These are phyloP conservation scores for Electrophaes corylata DNA, from an alignment of 2,888 invertebrate genomes.

Conservation along the genomic window DNA sequence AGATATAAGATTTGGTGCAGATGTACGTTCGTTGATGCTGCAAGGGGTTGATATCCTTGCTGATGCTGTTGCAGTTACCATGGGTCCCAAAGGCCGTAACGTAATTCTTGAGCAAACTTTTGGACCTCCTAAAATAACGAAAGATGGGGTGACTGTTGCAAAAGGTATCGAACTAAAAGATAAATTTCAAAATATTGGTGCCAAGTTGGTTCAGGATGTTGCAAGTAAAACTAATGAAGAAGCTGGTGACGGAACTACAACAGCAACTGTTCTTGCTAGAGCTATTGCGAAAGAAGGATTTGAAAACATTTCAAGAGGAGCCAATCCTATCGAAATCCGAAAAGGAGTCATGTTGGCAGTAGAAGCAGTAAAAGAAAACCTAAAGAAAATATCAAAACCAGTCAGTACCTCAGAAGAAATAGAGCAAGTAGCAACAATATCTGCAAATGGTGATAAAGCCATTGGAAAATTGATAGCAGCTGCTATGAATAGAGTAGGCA, in stretches of 20 bases:
- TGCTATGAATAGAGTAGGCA: constrained; percentile 98
- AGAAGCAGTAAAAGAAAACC: constrained; percentile 91
- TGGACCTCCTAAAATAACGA: constrained; percentile 99
- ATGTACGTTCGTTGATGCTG: constrained; percentile 97
- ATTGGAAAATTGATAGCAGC: constrained; percentile 97
- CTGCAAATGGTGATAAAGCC: constrained; percentile 96
- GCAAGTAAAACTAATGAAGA: constrained; percentile 99
- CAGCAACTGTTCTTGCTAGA: constrained; percentile 98
- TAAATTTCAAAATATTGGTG: constrained; percentile 99
- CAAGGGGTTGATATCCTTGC: constrained; percentile 98
- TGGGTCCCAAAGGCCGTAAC: constrained; percentile 99
- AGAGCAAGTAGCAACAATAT: constrained; percentile 99
- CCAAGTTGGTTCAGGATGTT: constrained; percentile 98
- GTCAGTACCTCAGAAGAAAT: constrained; percentile 99
- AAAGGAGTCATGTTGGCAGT: constrained; percentile 97
- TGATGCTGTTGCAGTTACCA: constrained; percentile 99
- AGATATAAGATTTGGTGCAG: constrained; percentile 98
- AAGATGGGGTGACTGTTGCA: constrained; percentile 99
- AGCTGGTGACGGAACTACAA: constrained; percentile 99
- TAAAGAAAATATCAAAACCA: constrained; percentile 94
- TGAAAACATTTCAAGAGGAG: constrained; percentile 97
- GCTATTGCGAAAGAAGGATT: constrained; percentile 99
- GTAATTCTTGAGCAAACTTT: constrained; percentile 99
- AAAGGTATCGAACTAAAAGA: constrained; percentile 98
- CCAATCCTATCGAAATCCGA: constrained; percentile 97